Conservation (phyloP, 2,113 vertebrate genomes). For the Dendropsophus ebraccatus region DNA sequence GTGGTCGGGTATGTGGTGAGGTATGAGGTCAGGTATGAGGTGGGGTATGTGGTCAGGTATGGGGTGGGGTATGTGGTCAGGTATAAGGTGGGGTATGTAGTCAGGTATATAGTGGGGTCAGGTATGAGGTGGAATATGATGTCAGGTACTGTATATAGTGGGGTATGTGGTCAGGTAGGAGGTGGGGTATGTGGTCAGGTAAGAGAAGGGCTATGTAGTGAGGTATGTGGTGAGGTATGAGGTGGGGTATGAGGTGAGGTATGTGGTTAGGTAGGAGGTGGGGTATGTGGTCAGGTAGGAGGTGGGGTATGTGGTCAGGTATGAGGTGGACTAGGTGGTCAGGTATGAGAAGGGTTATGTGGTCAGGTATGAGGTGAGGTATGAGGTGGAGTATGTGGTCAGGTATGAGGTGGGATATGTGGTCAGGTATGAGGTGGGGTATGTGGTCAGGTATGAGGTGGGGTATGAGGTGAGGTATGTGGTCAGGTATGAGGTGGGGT, state of each 20-base stretch:
- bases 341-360: no score
- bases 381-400: not conserved
- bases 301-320: not conserved
- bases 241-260: not conserved
- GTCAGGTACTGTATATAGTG: not conserved
- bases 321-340: no score
- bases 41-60: not conserved
- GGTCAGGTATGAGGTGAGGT: no score
- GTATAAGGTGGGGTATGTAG: no score
- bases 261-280: no score
- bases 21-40: not conserved
- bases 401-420: no score
- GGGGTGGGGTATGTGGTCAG: not conserved
- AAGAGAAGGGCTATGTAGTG: no score
- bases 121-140: no score
- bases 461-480: not conserved
- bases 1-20: not conserved
- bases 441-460: not conserved
- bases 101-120: not conserved
- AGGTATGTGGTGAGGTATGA: no score
- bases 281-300: no score
- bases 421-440: not conserved
- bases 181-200: no score
- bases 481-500: no score
- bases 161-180: not conserved